phyloP scores from a whole-genome alignment of 2,113 vertebrate species.

The Megaleporinus macrocephalus region DNA sequence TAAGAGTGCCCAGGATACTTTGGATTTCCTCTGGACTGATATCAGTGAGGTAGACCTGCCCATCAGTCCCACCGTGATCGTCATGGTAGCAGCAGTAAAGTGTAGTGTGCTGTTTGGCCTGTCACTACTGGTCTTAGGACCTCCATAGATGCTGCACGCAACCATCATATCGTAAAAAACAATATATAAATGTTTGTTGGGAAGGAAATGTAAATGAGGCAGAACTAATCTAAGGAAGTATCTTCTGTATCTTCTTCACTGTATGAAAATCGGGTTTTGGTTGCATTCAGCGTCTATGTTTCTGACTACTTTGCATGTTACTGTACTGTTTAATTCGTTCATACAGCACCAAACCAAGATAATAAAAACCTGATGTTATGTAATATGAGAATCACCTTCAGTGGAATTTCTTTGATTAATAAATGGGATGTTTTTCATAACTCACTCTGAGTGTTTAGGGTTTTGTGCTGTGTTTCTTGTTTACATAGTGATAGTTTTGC shows the following conservation, averaged over 20 bases:
- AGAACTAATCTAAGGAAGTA: background rate
- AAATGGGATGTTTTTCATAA: background rate
- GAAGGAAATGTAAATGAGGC: background rate
- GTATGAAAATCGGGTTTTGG: background rate
- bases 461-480: background rate
- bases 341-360: background rate
- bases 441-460: background rate
- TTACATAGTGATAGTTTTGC: too few species aligned
- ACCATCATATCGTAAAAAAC: background rate
- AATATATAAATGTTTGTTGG: background rate
- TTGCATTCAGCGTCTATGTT: constrained; percentile 51
- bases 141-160: constrained; percentile 50
- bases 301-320: constrained; percentile 10
- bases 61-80: constrained; percentile 29
- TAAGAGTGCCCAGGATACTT: constrained; percentile 62
- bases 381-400: too few species aligned
- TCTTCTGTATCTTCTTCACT: background rate
- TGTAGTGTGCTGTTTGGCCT: constrained; percentile 38
- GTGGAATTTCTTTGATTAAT: too few species aligned
- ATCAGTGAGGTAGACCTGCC: constrained; percentile 66
- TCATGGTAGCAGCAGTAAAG: constrained; percentile 10
- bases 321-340: background rate
- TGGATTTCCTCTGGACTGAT: constrained; percentile 53
- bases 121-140: constrained; percentile 23
- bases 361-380: background rate